Base-by-base conservation (phyloP, 2,113 vertebrate species). In the Lichenostomus cassidix region DNA sequence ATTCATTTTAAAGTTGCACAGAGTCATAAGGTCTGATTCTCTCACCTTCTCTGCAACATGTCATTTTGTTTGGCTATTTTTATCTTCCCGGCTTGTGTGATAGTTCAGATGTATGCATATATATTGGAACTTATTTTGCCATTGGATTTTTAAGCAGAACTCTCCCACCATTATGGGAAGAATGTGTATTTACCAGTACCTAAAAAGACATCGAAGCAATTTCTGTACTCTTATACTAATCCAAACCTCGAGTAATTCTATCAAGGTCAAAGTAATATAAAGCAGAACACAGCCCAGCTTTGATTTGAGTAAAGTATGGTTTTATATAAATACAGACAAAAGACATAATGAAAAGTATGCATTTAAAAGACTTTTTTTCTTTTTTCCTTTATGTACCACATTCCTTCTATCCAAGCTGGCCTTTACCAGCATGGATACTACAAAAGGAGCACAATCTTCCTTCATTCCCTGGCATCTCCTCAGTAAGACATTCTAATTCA, bases 131-230 rank as follows among this genome's bases (percentile, higher is more conserved):
- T 94, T 95, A 93, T 47, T 95, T 71, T 82, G 63, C 85, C 81
- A 87, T 77, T 86, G 94, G 95, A 94, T 95, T 95, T 97, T 95
- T 95, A 95, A 96, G 96, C 86, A 94, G 90, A 95, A 88, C n/a
- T 95, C 80, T 89, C 65, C 58, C 73, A 92, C 62, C 86, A 93
- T 90, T 95, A 87, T 27, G 31, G 81, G 69, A 91, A 88, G 88
- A 96, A 92, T 90, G 83, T 76, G 69, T 75, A 80, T 76, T 94
- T 96, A 67, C 77, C 70, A 74, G 78, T 71, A 92, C 47, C 88
- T 84, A 82, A 97, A 82, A 97, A 94, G 80, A 91, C 78, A 89
- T 90, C 79, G 74, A 92, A 63, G 82, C 83, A 92, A 89, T 91
- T 92, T 92, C 78, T 85, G 65, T 79, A 70, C 80, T 96, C 62